A percentile compares a stretch with the other conserved stretches of the same genome.
Evolutionary conservation across 2,888 invertebrate genomes (phyloP).

Genomic region (Zaprionus lineosus): DNA sequence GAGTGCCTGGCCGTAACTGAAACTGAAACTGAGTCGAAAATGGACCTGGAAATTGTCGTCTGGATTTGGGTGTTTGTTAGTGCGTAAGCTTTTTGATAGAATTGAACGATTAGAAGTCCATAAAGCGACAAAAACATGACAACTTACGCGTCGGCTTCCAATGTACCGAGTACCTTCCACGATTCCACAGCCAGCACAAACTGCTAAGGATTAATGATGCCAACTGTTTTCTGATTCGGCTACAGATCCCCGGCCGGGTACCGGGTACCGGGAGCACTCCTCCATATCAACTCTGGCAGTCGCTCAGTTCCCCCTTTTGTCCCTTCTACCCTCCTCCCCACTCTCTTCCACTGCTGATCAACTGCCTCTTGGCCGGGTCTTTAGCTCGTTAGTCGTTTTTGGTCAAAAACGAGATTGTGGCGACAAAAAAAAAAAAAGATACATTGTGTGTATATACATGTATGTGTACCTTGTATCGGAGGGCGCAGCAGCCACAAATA

Average conservation of each 20-base stretch:
- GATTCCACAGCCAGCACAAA: too few relatives aligned
- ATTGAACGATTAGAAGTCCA: conserved; percentile 83
- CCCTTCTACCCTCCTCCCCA: neutral
- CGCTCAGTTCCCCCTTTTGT: conserved; percentile 49
- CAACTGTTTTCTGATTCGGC: conserved; percentile 57
- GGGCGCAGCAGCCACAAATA: conserved; percentile 67
- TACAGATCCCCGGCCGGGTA: conserved; percentile 8
- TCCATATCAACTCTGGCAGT: conserved; percentile 73
- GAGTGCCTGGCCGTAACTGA: conserved; percentile 36
- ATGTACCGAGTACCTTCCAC: conserved; percentile 36
- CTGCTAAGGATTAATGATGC: conserved; percentile 81
- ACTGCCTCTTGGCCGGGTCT: conserved; percentile 44
- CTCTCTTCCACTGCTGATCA: neutral
- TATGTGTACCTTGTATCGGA: conserved; percentile 55
- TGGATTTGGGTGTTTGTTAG: conserved; percentile 80
- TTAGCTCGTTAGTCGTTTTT: conserved; percentile 81
- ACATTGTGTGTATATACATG: conserved; percentile 22
- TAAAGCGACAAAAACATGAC: conserved; percentile 84
- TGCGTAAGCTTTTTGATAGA: conserved; percentile 83
- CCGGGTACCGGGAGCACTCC: too few relatives aligned
- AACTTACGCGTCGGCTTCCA: conserved; percentile 73
- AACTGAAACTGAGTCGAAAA: conserved; percentile 35
- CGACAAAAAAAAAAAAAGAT: conserved; percentile 67
- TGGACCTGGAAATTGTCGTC: conserved; percentile 29
- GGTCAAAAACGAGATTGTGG: conserved; percentile 65